Conservation (phyloP, 2,113 vertebrate species). For the Solea solea region DNA sequence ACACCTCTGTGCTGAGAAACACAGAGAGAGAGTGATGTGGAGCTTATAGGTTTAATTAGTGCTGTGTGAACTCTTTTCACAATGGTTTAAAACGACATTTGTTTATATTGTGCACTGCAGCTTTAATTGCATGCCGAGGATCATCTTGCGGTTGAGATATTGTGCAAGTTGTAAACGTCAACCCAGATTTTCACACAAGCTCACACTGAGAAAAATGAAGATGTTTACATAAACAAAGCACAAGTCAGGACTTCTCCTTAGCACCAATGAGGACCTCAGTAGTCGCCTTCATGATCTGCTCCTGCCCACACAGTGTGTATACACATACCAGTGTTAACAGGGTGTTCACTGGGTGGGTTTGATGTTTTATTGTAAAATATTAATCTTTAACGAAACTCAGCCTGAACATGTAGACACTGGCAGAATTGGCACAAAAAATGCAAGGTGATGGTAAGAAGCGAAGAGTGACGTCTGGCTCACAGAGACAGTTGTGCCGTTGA, state of each 20-base stretch:
- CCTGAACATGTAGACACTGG: conserved; percentile 8
- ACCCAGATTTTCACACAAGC: neutral
- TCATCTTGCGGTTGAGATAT: neutral
- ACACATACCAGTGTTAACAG: conserved; percentile 9
- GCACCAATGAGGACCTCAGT: neutral
- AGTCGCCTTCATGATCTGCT: neutral
- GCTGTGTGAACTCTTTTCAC: no score
- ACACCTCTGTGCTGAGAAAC: no score
- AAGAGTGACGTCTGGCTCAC: neutral
- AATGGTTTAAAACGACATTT: no score
- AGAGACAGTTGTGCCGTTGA: neutral
- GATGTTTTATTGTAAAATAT: conserved; percentile 27
- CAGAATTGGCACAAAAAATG: neutral
- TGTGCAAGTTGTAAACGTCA: neutral
- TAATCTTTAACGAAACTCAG: neutral
- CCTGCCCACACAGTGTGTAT: conserved; percentile 12
- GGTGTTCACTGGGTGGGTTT: neutral
- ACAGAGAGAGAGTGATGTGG: no score
- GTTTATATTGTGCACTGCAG: no score
- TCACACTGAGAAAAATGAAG: conserved; percentile 37
- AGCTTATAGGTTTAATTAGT: no score
- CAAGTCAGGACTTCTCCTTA: conserved; percentile 22
- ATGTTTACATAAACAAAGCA: conserved; percentile 36
- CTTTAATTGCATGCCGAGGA: neutral
- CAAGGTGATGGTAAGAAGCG: neutral